These are phyloP conservation scores for Prorops nasuta DNA, from an alignment of 1,140 invertebrate species.

Conservation along the genomic window DNA sequence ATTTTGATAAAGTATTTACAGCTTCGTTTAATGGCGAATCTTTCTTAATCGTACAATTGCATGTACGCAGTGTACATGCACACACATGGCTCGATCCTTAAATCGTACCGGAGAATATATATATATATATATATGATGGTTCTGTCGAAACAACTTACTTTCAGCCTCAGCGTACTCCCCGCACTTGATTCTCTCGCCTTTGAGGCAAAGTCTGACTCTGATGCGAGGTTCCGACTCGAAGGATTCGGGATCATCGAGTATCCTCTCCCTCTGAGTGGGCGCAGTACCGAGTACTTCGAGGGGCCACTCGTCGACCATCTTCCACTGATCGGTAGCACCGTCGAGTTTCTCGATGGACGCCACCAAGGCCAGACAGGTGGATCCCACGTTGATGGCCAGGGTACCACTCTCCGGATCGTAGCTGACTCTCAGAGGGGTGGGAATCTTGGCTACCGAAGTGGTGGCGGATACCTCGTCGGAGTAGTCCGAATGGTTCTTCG, in stretches of 20 bases:
- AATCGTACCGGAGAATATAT: no score
- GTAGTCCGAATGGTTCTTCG: constrained; percentile 79
- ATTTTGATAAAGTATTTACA: no score
- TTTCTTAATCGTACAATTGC: no score
- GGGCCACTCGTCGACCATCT: constrained; percentile 67
- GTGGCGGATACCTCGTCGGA: constrained; percentile 76
- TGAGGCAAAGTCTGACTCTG: constrained; percentile 75
- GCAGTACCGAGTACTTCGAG: constrained; percentile 67
- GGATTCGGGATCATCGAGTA: constrained; percentile 60
- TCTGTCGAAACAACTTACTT: constrained; percentile 69
- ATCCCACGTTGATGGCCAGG: constrained; percentile 73
- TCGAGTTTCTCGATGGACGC: constrained; percentile 70
- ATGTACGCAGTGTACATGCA: no score
- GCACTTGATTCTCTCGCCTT: constrained; percentile 75
- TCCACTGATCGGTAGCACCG: constrained; percentile 57
- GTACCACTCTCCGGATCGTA: constrained; percentile 75
- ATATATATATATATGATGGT: no score
- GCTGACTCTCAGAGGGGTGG: constrained; percentile 74
- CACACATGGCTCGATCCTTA: no score
- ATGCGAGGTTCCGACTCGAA: constrained; percentile 63
- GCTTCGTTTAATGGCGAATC: no score
- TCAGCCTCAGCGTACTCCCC: constrained; percentile 79
- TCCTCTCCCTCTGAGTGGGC: constrained; percentile 67
- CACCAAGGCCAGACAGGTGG: constrained; percentile 72
- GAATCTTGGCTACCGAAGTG: constrained; percentile 81